Percentiles rank a stretch among this genome's conserved stretches.
These are phyloP conservation scores for Cerceris ruficornis DNA, from an alignment of 2,888 invertebrate species.

Conservation along the genomic window DNA sequence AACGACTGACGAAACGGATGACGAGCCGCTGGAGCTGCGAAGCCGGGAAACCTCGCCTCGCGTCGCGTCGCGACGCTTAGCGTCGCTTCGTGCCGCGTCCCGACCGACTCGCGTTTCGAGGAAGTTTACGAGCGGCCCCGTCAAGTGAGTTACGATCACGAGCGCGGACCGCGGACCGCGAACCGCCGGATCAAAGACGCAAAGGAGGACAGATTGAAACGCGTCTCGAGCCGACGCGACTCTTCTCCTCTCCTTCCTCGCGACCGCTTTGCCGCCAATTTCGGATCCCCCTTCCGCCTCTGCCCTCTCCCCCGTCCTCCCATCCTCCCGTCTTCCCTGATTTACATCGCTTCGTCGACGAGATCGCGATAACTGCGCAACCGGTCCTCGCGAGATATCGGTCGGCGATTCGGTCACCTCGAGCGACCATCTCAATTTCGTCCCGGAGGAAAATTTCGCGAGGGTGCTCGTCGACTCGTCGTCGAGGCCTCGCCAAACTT, in stretches of 20 bases:
- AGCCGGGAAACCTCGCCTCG: too few relatives aligned
- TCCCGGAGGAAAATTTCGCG: too few relatives aligned
- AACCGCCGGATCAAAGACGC: conserved; percentile 70
- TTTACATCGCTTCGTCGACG: too few relatives aligned
- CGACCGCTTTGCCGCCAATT: not conserved
- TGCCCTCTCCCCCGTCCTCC: not conserved
- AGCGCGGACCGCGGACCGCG: conserved; percentile 51
- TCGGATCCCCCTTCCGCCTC: not conserved
- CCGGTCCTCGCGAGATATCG: too few relatives aligned
- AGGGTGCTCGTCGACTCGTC: too few relatives aligned
- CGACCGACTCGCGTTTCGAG: conserved; percentile 35
- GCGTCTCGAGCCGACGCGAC: conserved; percentile 34
- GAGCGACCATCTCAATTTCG: too few relatives aligned
- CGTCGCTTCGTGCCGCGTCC: conserved; percentile 15
- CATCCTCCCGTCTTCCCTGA: not conserved
- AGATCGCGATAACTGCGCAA: too few relatives aligned
- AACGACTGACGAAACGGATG: conserved; percentile 79
- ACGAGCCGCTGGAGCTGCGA: conserved; percentile 57
- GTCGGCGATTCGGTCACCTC: too few relatives aligned
- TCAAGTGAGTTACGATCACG: conserved; percentile 74
- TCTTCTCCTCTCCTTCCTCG: not conserved
- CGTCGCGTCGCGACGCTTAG: conserved; percentile 16
- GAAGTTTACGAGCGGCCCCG: conserved; percentile 58
- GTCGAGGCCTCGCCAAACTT: not conserved
- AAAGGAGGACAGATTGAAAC: conserved; percentile 66